These are phyloP conservation scores for Zygogramma bicolorata DNA, from an alignment of 2,888 invertebrate species.

Conservation along the genomic window DNA sequence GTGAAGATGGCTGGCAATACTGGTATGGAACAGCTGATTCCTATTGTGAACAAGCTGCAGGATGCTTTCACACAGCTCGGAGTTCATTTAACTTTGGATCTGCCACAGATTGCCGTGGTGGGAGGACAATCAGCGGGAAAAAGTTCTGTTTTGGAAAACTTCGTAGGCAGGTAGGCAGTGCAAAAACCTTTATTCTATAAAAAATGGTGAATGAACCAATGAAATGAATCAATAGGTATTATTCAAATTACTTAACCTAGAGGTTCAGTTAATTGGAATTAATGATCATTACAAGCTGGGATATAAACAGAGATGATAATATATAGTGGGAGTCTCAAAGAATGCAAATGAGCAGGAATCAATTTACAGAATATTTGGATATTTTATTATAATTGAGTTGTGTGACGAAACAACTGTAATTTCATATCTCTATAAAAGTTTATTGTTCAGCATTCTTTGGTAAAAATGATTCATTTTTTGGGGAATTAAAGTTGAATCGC, in stretches of 20 bases:
- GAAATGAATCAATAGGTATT: too few relatives aligned
- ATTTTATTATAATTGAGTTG: too few relatives aligned
- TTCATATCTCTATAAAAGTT: too few relatives aligned
- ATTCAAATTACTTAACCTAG: neutral
- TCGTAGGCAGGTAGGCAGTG: slow-evolving; percentile 90
- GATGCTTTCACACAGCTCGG: slow-evolving; percentile 99
- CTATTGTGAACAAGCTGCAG: slow-evolving; percentile 99
- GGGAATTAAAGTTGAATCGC: too few relatives aligned
- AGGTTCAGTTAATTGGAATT: neutral
- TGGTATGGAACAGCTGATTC: slow-evolving; percentile 98
- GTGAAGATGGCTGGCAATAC: slow-evolving; percentile 77
- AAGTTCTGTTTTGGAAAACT: slow-evolving; percentile 99
- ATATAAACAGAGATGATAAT: neutral
- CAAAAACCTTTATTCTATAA: neutral
- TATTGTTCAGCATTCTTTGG: too few relatives aligned
- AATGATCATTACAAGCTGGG: neutral
- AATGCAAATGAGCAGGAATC: neutral
- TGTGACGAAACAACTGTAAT: neutral
- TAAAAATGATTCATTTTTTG: too few relatives aligned
- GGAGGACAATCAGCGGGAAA: slow-evolving; percentile 99
- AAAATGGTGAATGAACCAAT: neutral
- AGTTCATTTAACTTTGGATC: slow-evolving; percentile 97
- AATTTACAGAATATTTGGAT: neutral
- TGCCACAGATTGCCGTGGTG: slow-evolving; percentile 99
- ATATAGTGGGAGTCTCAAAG: neutral